A percentile compares a stretch with the other conserved stretches of the same genome.
Evolutionary conservation across 2,797 vertebrate species (phyloP).

Genomic region (Apogon hyalosoma): DNA sequence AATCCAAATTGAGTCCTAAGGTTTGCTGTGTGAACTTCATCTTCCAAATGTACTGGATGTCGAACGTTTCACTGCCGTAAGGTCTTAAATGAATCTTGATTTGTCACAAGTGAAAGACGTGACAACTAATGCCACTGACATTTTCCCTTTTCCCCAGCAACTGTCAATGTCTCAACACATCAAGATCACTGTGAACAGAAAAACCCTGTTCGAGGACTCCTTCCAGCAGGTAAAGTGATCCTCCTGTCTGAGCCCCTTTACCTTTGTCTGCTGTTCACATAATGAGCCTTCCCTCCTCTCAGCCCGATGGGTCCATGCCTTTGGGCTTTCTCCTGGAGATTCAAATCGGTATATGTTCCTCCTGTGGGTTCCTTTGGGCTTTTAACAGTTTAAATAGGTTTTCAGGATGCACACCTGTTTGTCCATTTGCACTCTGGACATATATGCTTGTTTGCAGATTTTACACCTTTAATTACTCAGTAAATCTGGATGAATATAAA

Average conservation of each 20-base stretch:
- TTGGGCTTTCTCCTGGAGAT: background rate
- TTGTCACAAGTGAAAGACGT: background rate
- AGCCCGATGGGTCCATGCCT: too few species aligned
- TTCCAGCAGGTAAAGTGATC: constrained; percentile 92
- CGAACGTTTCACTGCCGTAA: background rate
- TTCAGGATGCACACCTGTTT: background rate
- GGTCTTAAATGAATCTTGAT: background rate
- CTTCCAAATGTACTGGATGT: background rate
- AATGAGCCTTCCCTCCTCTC: background rate
- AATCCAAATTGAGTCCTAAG: background rate
- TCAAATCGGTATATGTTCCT: background rate
- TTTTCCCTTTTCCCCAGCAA: constrained; percentile 84
- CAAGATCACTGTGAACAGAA: constrained; percentile 95
- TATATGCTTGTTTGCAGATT: too few species aligned
- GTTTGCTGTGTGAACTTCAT: background rate
- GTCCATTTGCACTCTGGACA: too few species aligned
- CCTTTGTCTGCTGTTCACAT: background rate
- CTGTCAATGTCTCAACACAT: constrained; percentile 95
- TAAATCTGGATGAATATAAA: too few species aligned
- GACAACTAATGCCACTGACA: background rate
- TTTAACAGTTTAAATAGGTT: background rate
- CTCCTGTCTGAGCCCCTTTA: background rate
- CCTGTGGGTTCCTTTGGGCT: background rate
- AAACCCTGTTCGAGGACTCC: constrained; percentile 97
- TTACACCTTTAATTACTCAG: too few species aligned